Evolutionary conservation across 2,797 vertebrate species (phyloP), one percentile per base, ranked within the genome.

Genomic region (Tokudaia tokunoshimensis): DNA sequence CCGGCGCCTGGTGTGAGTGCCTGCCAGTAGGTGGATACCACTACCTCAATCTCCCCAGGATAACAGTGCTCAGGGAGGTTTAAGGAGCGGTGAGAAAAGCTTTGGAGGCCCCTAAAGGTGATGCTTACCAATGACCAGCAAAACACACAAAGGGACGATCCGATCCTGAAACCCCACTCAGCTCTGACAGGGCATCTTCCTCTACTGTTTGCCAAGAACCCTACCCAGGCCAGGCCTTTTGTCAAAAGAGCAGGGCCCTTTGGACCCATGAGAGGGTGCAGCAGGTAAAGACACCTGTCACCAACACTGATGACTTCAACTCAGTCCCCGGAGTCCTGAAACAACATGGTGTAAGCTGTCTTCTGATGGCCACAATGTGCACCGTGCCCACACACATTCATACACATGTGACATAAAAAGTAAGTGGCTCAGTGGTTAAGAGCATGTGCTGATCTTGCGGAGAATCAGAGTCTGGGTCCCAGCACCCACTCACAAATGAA

Each of bases 111-210:
- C 65, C 79, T 41, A 65, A 24, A 82, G 87, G 70, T 83, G 59
- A 74, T 82, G 41, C 19, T 72, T 92, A 63, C 89, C 74, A 44
- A 82, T 31, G 37, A 52, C 41, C 47, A 65, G 86, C 37, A 92
- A 63, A 70, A 55, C 61, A 82, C 22, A 76, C 34, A 55, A 65
- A 75, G 76, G 72, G 74, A 89, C 37, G 75, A 80, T 57, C 26
- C 37, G 75, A 80, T 57, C 26, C 78, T 91, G 31, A 92, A 59
- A 75, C 41, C 20, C 59, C 67, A 50, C 83, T 83, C 1, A 3
- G 76, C n/a, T 96, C 87, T 61, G 75, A 94, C n/a, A 72, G 37
- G 22, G 78, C 59, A 92, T 63, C 57, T 26, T 78, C 59, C 78
- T 63, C 1, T 1, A 50, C 47, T 41, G 94, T 89, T 85, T 83